These are phyloP conservation scores for Eremobia ochroleuca DNA, from an alignment of 2,888 invertebrate species.

Conservation along the genomic window DNA sequence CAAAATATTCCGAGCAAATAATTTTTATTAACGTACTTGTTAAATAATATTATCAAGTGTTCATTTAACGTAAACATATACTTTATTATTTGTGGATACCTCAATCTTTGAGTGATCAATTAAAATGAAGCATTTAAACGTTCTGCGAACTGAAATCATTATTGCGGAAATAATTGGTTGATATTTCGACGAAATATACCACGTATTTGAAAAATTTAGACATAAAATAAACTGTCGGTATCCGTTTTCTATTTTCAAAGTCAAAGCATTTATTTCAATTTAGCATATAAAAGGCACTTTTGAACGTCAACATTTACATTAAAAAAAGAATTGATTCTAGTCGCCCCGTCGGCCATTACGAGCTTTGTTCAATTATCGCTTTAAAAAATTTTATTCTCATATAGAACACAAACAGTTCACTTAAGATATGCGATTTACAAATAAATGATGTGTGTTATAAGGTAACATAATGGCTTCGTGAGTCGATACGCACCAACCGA, in stretches of 20 bases:
- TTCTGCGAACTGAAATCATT: neutral
- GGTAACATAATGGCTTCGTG: neutral
- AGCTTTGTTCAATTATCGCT: neutral
- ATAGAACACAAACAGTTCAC: neutral
- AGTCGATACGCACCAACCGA: neutral
- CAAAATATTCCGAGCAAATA: neutral
- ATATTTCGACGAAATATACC: constrained; percentile 1
- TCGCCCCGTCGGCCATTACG: too few relatives aligned
- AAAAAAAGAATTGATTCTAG: too few relatives aligned
- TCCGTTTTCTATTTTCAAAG: neutral
- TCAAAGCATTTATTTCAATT: too few relatives aligned
- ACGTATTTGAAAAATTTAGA: neutral
- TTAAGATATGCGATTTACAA: neutral
- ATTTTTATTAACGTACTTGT: neutral
- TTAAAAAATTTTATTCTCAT: neutral
- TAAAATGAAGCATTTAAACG: neutral
- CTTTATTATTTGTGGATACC: neutral
- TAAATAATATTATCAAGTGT: neutral
- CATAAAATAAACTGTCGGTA: neutral
- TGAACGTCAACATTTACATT: too few relatives aligned
- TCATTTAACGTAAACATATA: neutral
- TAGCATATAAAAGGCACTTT: too few relatives aligned
- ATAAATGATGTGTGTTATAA: neutral
- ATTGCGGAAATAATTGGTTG: neutral
- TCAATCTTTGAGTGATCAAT: neutral